Percentiles rank a stretch among this genome's conserved stretches.
These are phyloP conservation scores for Oryzaephilus surinamensis DNA, from an alignment of 1,140 invertebrate genomes.

Conservation along the genomic window DNA sequence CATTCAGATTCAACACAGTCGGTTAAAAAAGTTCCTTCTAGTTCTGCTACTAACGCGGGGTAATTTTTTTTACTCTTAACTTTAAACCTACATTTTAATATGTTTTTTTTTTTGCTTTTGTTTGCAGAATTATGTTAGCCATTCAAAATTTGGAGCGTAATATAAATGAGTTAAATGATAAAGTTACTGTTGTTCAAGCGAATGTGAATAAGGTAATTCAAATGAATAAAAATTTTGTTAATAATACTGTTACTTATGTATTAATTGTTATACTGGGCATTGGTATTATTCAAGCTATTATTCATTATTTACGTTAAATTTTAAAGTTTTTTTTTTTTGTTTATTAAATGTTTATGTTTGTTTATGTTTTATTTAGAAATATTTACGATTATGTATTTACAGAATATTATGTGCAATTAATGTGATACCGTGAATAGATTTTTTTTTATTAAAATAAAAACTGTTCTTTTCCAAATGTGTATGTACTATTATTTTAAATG, in stretches of 20 bases:
- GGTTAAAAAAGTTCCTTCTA: slow-evolving; percentile 20
- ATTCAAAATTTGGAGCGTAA: slow-evolving; percentile 27
- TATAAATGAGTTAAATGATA: slow-evolving; percentile 24
- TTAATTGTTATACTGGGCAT: slow-evolving; percentile 11
- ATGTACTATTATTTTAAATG: too few species aligned
- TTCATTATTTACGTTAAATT: too few species aligned
- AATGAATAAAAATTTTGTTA: slow-evolving; percentile 7
- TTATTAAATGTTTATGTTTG: too few species aligned
- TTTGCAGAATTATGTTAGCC: slow-evolving; percentile 26
- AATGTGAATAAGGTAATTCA: slow-evolving; percentile 16
- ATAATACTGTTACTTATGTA: too few species aligned
- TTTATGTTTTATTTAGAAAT: too few species aligned
- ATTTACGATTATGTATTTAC: too few species aligned
- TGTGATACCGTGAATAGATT: too few species aligned
- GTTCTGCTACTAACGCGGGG: slow-evolving; percentile 16
- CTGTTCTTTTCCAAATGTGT: too few species aligned
- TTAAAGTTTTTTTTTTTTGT: too few species aligned
- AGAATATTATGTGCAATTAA: too few species aligned
- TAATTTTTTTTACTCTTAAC: too few species aligned
- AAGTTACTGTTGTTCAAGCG: slow-evolving; percentile 23
- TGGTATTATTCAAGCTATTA: slow-evolving; percentile 16
- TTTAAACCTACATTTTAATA: slow-evolving; percentile 1
- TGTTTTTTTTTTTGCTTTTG: background rate
- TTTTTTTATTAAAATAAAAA: too few species aligned
- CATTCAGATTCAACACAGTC: slow-evolving; percentile 33